Percentiles rank a stretch among this genome's conserved stretches.
These are phyloP conservation scores for Eupithecia subfuscata DNA, from an alignment of 2,888 invertebrate genomes.

Conservation along the genomic window DNA sequence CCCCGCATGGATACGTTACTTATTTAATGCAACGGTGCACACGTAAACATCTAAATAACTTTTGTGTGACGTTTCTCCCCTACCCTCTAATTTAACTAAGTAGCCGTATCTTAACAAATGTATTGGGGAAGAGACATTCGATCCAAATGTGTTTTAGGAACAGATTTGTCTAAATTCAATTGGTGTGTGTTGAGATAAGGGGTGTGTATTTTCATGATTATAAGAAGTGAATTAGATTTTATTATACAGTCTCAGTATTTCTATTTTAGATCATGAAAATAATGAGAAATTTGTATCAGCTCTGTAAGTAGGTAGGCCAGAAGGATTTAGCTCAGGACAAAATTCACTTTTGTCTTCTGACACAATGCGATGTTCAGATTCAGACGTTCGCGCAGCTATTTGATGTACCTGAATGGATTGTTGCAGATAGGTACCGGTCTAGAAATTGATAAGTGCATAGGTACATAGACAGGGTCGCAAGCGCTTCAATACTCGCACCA, in stretches of 20 bases:
- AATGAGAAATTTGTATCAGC: neutral
- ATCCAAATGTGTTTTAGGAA: slow-evolving; percentile 68
- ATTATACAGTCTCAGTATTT: neutral
- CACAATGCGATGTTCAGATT: neutral
- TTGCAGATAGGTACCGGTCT: neutral
- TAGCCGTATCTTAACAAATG: slow-evolving; percentile 81
- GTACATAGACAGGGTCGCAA: slow-evolving; percentile 19
- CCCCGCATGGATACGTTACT: slow-evolving; percentile 80
- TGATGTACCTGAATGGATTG: neutral
- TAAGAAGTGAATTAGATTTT: neutral
- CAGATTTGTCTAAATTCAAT: slow-evolving; percentile 59
- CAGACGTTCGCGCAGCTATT: neutral
- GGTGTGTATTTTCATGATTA: slow-evolving; percentile 1
- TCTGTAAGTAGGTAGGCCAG: neutral
- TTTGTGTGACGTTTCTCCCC: slow-evolving; percentile 82
- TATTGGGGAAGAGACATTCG: slow-evolving; percentile 71
- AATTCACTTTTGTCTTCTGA: neutral
- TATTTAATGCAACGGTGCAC: slow-evolving; percentile 84
- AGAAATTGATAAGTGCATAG: slow-evolving; percentile 8
- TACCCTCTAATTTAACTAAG: slow-evolving; percentile 82
- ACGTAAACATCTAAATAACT: slow-evolving; percentile 84
- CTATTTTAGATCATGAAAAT: neutral
- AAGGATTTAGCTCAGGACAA: neutral
- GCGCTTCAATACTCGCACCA: slow-evolving; percentile 15
- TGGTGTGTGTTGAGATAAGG: slow-evolving; percentile 26